Conservation (phyloP, 2,888 invertebrate genomes). For the Notocelia uddmanniana region DNA sequence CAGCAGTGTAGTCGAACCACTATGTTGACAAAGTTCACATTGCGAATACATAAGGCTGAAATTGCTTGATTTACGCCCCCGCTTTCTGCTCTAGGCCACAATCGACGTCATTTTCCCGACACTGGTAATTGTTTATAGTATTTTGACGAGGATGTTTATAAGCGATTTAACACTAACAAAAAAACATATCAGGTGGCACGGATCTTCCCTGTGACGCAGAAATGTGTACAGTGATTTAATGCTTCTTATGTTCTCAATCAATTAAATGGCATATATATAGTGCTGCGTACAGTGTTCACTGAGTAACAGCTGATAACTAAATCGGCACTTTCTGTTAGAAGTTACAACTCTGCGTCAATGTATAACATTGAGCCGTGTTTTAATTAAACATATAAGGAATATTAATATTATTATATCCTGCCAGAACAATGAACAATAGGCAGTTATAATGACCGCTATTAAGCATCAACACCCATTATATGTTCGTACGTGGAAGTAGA, state of each 20-base stretch:
- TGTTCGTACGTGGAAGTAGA: background rate
- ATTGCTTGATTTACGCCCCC: conserved; percentile 5
- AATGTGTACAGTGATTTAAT: background rate
- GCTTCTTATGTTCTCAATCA: background rate
- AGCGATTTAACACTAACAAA: background rate
- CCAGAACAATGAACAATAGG: conserved; percentile 70
- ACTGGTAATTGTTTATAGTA: background rate
- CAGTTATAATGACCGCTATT: conserved; percentile 61
- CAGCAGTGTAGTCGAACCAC: background rate
- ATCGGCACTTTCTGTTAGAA: background rate
- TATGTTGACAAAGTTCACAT: conserved; percentile 11
- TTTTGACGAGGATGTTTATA: background rate
- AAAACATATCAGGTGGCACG: background rate
- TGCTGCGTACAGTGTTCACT: background rate
- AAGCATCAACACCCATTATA: conserved; percentile 49
- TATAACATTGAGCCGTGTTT: background rate
- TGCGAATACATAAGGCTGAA: background rate
- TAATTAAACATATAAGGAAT: conserved; percentile 5
- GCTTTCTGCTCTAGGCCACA: background rate
- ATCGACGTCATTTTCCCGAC: background rate
- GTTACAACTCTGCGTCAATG: background rate
- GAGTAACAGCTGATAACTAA: background rate
- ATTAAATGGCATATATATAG: background rate
- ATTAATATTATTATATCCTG: conserved; percentile 45
- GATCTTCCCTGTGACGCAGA: background rate